These are phyloP conservation scores for Dorcus hopei DNA, from an alignment of 2,888 invertebrate genomes.

Conservation along the genomic window DNA sequence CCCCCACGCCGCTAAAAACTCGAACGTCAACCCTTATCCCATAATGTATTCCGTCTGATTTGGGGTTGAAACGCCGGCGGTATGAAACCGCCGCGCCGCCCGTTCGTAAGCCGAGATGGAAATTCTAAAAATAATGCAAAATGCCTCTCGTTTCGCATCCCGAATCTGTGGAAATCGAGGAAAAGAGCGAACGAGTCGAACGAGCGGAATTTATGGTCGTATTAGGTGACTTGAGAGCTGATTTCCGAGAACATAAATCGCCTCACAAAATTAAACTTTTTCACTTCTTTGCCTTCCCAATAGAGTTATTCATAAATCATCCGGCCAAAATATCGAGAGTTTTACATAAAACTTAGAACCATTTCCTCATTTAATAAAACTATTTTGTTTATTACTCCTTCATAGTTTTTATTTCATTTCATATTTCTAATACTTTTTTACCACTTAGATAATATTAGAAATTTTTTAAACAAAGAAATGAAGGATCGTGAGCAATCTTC, in stretches of 20 bases:
- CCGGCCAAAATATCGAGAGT: conserved; percentile 26
- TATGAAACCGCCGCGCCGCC: conserved; percentile 25
- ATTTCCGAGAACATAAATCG: conserved; percentile 39
- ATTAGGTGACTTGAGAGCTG: conserved; percentile 39
- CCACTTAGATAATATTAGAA: too few relatives aligned
- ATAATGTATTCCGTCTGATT: conserved; percentile 39
- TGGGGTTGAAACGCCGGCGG: conserved; percentile 28
- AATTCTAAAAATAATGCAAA: conserved; percentile 36
- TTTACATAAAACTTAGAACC: conserved; percentile 20
- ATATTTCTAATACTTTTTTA: too few relatives aligned
- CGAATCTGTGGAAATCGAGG: conserved; percentile 27
- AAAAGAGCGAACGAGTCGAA: conserved; percentile 30
- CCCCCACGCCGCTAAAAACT: conserved; percentile 23
- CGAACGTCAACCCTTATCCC: conserved; percentile 34
- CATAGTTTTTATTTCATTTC: too few relatives aligned
- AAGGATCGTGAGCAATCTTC: too few relatives aligned
- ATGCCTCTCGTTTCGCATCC: conserved; percentile 24
- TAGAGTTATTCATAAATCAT: conserved; percentile 37
- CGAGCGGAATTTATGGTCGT: conserved; percentile 36
- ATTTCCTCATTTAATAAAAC: too few relatives aligned
- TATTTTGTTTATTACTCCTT: too few relatives aligned
- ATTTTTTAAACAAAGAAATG: too few relatives aligned
- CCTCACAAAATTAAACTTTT: conserved; percentile 41
- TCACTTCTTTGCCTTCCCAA: conserved; percentile 33
- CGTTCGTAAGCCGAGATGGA: conserved; percentile 31